Conservation (phyloP, 2,888 invertebrate genomes). For the Plagodis pulveraria region DNA sequence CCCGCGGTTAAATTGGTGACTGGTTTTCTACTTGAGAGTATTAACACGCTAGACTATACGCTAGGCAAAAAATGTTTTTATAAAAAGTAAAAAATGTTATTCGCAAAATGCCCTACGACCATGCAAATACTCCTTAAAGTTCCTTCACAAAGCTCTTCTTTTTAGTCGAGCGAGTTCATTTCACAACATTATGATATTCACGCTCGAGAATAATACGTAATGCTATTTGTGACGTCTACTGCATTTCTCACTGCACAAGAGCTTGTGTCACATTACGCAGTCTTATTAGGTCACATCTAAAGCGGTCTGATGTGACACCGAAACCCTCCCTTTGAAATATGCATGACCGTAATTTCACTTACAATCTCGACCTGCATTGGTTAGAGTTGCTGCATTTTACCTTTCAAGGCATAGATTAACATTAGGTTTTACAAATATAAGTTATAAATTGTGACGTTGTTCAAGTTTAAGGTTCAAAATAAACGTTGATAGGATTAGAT, state of each 20-base stretch:
- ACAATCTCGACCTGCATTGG: constrained; percentile 40
- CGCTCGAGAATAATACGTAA: too few relatives aligned
- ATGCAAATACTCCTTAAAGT: too few relatives aligned
- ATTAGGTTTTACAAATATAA: neutral
- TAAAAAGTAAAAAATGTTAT: too few relatives aligned
- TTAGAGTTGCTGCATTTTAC: constrained; percentile 20
- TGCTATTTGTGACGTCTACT: neutral
- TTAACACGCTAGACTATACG: too few relatives aligned
- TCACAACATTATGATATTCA: neutral
- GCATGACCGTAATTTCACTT: constrained; percentile 60
- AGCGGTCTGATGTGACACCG: constrained; percentile 27
- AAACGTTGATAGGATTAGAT: neutral
- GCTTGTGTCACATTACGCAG: constrained; percentile 24
- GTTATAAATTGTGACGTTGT: neutral
- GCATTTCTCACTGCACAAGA: constrained; percentile 4
- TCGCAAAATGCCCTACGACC: too few relatives aligned
- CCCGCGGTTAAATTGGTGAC: too few relatives aligned
- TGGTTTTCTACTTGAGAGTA: too few relatives aligned
- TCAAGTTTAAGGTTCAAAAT: neutral
- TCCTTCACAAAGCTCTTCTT: too few relatives aligned
- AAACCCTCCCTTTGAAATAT: constrained; percentile 51
- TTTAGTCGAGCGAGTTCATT: too few relatives aligned
- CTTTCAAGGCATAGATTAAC: neutral
- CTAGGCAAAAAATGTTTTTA: too few relatives aligned
- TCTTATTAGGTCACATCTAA: constrained; percentile 31